Conservation (phyloP, 2,797 vertebrate genomes). For the Scleropages formosus region DNA sequence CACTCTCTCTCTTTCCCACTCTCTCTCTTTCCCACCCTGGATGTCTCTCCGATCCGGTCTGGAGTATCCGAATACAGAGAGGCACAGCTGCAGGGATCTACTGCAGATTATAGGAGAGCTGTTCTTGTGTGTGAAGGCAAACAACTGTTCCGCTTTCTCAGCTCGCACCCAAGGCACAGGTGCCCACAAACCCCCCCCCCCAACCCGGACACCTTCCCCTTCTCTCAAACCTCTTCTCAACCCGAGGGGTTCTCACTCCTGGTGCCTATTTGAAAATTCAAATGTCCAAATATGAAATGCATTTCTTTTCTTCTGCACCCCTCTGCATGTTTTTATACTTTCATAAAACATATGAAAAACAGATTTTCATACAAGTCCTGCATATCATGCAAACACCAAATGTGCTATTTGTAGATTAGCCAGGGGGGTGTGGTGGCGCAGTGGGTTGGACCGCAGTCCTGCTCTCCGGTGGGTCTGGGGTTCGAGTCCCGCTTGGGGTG, state of each 20-base stretch:
- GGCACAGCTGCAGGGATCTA: neutral
- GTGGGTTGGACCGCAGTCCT: too few relatives aligned
- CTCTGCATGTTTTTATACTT: neutral
- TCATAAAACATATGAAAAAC: too few relatives aligned
- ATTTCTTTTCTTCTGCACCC: neutral
- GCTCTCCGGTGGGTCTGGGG: too few relatives aligned
- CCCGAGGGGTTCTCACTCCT: neutral
- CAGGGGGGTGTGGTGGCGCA: too few relatives aligned
- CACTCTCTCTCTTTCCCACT: conserved; percentile 22
- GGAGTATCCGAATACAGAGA: neutral
- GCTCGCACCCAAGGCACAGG: too few relatives aligned
- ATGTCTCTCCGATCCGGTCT: conserved; percentile 44
- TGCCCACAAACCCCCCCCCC: too few relatives aligned
- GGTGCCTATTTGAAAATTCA: neutral
- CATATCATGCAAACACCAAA: too few relatives aligned
- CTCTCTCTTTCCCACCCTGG: neutral
- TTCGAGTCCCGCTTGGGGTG: too few relatives aligned
- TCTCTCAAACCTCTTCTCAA: neutral
- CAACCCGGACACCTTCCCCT: too few relatives aligned
- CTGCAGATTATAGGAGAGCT: neutral
- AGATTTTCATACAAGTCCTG: too few relatives aligned
- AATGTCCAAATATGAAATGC: neutral
- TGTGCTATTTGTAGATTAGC: neutral
- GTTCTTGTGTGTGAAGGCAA: neutral
- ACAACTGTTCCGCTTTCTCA: too few relatives aligned